phyloP scores from a whole-genome alignment of 2,888 invertebrate species.

The Zootermopsis nevadensis region DNA sequence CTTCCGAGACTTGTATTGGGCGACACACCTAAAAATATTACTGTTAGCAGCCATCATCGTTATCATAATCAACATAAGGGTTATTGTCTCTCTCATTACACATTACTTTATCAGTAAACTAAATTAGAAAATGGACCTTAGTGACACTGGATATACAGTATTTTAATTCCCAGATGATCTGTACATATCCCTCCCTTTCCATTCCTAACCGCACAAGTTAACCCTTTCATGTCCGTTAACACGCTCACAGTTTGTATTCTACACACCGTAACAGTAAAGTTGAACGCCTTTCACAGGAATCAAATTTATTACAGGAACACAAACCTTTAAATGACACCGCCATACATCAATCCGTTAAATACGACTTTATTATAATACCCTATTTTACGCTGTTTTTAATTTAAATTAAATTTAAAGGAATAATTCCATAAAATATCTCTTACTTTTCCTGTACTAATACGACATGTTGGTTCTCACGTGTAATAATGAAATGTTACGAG shows the following conservation, averaged over 20 bases:
- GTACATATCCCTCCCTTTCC: background rate
- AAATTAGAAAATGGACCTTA: slow-evolving; percentile 13
- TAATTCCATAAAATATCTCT: too few species aligned
- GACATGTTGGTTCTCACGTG: too few species aligned
- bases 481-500: too few species aligned
- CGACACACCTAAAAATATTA: slow-evolving; percentile 37
- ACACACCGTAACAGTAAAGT: slow-evolving; percentile 1
- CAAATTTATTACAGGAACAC: background rate
- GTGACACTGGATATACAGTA: background rate
- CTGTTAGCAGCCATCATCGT: background rate
- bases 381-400: too few species aligned
- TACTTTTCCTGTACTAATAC: too few species aligned
- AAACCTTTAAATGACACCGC: background rate
- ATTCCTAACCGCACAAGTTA: background rate
- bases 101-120: slow-evolving; percentile 6
- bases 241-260: background rate
- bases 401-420: too few species aligned
- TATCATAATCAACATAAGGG: background rate
- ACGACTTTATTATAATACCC: too few species aligned
- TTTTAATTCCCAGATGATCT: slow-evolving; percentile 7
- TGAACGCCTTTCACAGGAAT: background rate
- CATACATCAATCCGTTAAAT: too few species aligned
- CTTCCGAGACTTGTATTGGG: slow-evolving; percentile 6
- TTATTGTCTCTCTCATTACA: slow-evolving; percentile 6
- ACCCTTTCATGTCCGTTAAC: slow-evolving; percentile 6